Conservation (phyloP, 2,888 invertebrate genomes). For the Athetis lepigone region DNA sequence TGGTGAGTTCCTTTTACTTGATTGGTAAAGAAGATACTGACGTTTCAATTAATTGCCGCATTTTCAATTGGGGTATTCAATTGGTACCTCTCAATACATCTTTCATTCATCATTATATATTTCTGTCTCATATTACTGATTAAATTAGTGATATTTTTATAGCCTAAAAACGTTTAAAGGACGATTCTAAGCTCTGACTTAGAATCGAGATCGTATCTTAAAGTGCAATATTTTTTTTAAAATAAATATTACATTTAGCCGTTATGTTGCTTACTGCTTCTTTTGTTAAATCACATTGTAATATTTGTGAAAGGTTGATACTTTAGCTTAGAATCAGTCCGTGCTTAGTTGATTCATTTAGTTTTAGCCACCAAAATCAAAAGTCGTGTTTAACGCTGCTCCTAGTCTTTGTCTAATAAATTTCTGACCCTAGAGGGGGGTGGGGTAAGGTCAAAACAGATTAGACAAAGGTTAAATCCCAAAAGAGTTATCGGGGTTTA, state of each 20-base stretch:
- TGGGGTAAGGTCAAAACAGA: not conserved
- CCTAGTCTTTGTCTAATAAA: not conserved
- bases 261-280: not conserved
- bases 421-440: slow-evolving; percentile 1
- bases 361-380: not conserved
- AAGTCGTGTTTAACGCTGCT: not conserved
- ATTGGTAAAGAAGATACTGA: not conserved
- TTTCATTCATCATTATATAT: no score
- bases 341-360: not conserved
- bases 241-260: no score
- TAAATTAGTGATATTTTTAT: no score
- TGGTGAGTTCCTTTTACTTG: slow-evolving; percentile 26
- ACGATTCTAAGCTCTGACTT: no score
- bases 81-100: no score
- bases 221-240: not conserved
- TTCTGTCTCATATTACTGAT: no score
- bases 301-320: no score
- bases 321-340: no score
- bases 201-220: no score
- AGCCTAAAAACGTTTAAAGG: no score
- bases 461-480: slow-evolving; percentile 11
- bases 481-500: slow-evolving; percentile 9
- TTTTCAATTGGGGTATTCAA: not conserved
- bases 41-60: no score
- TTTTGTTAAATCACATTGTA: not conserved